Evolutionary conservation across 2,888 invertebrate genomes (phyloP).

Genomic region (Malacosoma neustria): DNA sequence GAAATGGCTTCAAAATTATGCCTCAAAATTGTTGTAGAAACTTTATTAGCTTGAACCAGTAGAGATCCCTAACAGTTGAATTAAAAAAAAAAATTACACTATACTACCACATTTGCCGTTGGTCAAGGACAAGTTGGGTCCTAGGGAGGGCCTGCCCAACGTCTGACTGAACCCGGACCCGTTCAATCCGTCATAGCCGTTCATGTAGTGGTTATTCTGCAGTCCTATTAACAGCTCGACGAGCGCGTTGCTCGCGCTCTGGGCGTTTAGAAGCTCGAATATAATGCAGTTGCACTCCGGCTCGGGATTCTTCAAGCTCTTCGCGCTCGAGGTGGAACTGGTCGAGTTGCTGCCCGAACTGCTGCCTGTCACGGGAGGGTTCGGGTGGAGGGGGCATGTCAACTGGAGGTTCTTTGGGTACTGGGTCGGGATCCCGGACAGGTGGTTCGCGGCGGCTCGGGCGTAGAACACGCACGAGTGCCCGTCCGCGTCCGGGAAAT

Average conservation of each 20-base stretch:
- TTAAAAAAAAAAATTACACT: constrained; percentile 31
- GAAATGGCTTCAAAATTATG: no score
- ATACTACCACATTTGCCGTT: constrained; percentile 66
- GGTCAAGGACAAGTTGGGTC: constrained; percentile 50
- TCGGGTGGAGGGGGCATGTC: constrained; percentile 53
- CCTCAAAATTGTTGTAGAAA: no score
- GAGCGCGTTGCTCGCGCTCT: constrained; percentile 57
- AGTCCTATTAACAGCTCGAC: constrained; percentile 59
- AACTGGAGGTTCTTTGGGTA: constrained; percentile 51
- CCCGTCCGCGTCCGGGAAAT: constrained; percentile 82
- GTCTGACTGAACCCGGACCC: constrained; percentile 36
- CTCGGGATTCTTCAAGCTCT: constrained; percentile 44
- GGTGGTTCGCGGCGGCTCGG: constrained; percentile 65
- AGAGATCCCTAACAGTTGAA: no score
- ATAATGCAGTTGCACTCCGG: constrained; percentile 66
- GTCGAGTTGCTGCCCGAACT: constrained; percentile 36
- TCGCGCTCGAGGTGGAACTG: constrained; percentile 38
- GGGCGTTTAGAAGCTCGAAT: constrained; percentile 58
- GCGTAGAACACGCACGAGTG: constrained; percentile 71
- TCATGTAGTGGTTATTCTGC: constrained; percentile 64
- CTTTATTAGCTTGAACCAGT: no score
- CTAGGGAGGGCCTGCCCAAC: constrained; percentile 38
- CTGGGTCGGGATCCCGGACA: constrained; percentile 57
- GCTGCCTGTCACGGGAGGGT: constrained; percentile 28
- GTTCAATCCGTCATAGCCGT: constrained; percentile 44